These are phyloP conservation scores for Syritta pipiens DNA, from an alignment of 2,888 invertebrate species.

Conservation along the genomic window DNA sequence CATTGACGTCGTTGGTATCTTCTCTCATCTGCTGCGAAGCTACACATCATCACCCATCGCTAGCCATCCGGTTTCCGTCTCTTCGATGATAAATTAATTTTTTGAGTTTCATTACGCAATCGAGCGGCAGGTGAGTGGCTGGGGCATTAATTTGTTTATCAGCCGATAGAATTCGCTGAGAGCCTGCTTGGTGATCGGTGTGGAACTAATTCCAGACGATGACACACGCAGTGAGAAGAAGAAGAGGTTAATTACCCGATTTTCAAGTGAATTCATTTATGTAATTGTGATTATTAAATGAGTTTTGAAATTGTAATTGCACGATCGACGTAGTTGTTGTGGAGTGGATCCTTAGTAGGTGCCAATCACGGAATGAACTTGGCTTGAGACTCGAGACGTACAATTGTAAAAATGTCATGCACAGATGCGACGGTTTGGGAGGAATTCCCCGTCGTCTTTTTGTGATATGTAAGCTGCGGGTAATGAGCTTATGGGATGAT, in stretches of 20 bases:
- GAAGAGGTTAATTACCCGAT: too few species aligned
- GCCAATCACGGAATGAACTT: too few species aligned
- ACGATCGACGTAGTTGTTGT: neutral
- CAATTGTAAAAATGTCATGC: too few species aligned
- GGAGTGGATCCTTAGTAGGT: neutral
- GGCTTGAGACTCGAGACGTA: too few species aligned
- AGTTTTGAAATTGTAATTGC: constrained; percentile 19
- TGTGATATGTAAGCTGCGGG: too few species aligned
- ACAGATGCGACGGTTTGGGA: too few species aligned
- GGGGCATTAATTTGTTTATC: constrained; percentile 28
- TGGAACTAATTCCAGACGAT: constrained; percentile 11
- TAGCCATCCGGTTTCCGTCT: constrained; percentile 63
- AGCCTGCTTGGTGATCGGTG: too few species aligned
- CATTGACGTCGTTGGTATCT: constrained; percentile 57
- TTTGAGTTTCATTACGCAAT: constrained; percentile 45
- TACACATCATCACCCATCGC: constrained; percentile 37
- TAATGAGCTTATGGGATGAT: too few species aligned
- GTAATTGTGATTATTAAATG: neutral
- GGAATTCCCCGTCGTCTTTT: too few species aligned
- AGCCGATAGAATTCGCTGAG: too few species aligned
- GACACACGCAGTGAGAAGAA: too few species aligned
- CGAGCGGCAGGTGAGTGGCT: neutral
- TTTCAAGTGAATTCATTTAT: constrained; percentile 15
- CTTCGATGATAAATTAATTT: constrained; percentile 50
- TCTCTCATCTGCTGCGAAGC: constrained; percentile 25